phyloP scores from a whole-genome alignment of 2,113 vertebrate genomes.

The human (Homo sapiens) region GRCh38 chr12:12379501-12380000 shows the following conservation, averaged over 20 bases:
- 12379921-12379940: background rate
- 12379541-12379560: background rate
- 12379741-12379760: background rate
- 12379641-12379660: background rate
- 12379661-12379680: background rate
- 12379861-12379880: background rate
- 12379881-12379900: background rate
- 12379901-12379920: background rate
- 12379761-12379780: background rate
- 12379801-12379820: background rate
- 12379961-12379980: background rate
- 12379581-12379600: background rate
- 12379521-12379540: background rate
- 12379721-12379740: background rate
- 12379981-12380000: background rate
- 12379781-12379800: background rate
- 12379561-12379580: background rate
- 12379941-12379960: background rate
- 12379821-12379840: background rate
- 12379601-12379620: background rate
- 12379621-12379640: background rate
- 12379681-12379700: background rate
- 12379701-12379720: background rate
- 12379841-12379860: background rate
- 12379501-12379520: background rate